Evolutionary conservation across 2,888 invertebrate species (phyloP).

Genomic region (Netelia melanura): DNA sequence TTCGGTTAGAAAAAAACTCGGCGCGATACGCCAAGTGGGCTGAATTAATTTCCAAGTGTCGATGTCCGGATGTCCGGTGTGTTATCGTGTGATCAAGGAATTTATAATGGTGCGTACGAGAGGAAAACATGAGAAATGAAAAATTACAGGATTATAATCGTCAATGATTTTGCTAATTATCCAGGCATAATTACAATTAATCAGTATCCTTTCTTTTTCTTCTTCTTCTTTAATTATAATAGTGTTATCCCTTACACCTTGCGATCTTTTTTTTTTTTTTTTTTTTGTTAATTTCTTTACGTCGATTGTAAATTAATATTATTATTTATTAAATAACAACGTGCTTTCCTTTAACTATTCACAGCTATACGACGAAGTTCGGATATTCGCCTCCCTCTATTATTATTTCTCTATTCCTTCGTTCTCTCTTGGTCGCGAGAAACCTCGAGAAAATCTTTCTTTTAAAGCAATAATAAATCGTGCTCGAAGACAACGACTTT

Average conservation of each 20-base stretch:
- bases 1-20: conserved; percentile 23
- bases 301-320: conserved; percentile 64
- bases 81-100: background rate
- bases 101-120: background rate
- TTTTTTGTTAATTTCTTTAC: conserved; percentile 36
- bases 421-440: background rate
- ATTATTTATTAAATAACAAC: conserved; percentile 68
- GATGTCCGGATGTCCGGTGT: background rate
- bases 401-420: conserved; percentile 11
- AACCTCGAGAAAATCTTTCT: too few species aligned
- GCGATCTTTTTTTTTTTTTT: conserved; percentile 32
- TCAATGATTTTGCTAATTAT: conserved; percentile 46
- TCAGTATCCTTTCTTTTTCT: conserved; percentile 37
- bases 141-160: conserved; percentile 8
- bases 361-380: conserved; percentile 65
- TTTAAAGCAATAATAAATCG: too few species aligned
- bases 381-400: conserved; percentile 60
- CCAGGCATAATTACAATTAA: conserved; percentile 42
- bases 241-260: conserved; percentile 57
- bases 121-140: background rate
- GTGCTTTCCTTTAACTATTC: conserved; percentile 64
- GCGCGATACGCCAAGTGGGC: background rate
- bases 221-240: conserved; percentile 55
- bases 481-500: too few species aligned
- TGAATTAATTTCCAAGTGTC: background rate